Evolutionary conservation across 2,113 vertebrate genomes (phyloP).

Genomic region (Puffinus mauretanicus): DNA sequence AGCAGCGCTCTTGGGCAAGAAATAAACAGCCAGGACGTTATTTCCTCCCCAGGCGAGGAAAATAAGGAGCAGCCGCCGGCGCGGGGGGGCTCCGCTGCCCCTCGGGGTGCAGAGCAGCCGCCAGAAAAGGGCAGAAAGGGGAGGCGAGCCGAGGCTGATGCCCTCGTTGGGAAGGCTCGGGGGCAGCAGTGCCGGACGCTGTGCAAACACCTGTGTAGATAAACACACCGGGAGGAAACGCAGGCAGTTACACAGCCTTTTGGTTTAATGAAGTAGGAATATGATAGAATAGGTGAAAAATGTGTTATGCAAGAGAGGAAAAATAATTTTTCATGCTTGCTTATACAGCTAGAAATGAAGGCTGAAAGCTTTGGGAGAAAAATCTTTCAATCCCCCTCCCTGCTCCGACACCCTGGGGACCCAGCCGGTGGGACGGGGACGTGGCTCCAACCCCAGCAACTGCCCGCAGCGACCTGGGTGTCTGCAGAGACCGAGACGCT

Average conservation of each 20-base stretch:
- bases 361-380: not conserved
- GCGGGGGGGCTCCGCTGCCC: not conserved
- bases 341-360: not conserved
- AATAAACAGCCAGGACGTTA: not conserved
- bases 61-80: not conserved
- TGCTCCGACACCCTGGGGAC: accelerated
- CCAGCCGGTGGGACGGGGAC: not conserved
- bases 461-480: accelerated
- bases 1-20: not conserved
- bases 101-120: not conserved
- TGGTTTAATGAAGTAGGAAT: not conserved
- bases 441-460: not conserved
- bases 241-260: not conserved
- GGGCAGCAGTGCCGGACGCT: accelerated
- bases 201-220: not conserved
- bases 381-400: not conserved
- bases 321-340: not conserved
- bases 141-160: too few relatives aligned
- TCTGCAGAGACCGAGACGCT: accelerated
- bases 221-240: not conserved
- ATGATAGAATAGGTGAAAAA: not conserved
- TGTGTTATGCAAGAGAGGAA: not conserved
- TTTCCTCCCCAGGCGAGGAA: too few relatives aligned
- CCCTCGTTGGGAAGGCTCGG: not conserved
- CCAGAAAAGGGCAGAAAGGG: not conserved